Percentiles rank a stretch among this genome's conserved stretches.
Conservation (phyloP, 2,888 invertebrate species). For the Eustalomyia histrio region DNA sequence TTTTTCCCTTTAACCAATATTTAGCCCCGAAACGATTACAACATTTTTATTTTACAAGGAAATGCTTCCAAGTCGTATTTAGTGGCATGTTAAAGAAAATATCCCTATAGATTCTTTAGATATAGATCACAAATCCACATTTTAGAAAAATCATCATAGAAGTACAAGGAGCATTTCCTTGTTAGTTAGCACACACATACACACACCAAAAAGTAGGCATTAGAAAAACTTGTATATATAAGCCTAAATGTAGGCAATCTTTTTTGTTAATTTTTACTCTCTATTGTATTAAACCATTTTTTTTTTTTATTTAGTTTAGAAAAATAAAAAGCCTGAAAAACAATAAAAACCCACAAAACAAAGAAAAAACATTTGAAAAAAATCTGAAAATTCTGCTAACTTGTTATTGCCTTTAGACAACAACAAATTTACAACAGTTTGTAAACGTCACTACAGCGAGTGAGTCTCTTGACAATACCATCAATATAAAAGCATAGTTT, state of each 20-base stretch:
- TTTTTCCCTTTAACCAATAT: not conserved
- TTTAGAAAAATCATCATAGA: too few relatives aligned
- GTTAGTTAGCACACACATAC: not conserved
- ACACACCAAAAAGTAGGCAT: constrained; percentile 19
- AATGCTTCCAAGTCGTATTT: too few relatives aligned
- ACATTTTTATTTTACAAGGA: not conserved
- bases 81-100: too few relatives aligned
- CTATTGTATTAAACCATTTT: constrained; percentile 8
- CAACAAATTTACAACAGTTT: constrained; percentile 1
- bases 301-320: constrained; percentile 10
- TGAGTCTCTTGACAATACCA: constrained; percentile 4
- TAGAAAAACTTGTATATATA: constrained; percentile 16
- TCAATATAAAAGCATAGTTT: constrained; percentile 3
- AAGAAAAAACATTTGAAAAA: constrained; percentile 16
- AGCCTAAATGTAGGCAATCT: constrained; percentile 34
- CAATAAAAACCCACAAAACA: constrained; percentile 35
- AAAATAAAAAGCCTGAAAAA: constrained; percentile 31
- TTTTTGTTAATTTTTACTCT: not conserved
- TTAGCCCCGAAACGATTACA: not conserved
- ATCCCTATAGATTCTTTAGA: too few relatives aligned
- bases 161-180: too few relatives aligned
- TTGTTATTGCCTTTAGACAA: constrained; percentile 22
- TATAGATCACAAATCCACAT: too few relatives aligned
- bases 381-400: not conserved
- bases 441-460: not conserved